These are phyloP conservation scores for Chymomyza procnemis DNA, from an alignment of 2,888 invertebrate genomes.

Conservation along the genomic window DNA sequence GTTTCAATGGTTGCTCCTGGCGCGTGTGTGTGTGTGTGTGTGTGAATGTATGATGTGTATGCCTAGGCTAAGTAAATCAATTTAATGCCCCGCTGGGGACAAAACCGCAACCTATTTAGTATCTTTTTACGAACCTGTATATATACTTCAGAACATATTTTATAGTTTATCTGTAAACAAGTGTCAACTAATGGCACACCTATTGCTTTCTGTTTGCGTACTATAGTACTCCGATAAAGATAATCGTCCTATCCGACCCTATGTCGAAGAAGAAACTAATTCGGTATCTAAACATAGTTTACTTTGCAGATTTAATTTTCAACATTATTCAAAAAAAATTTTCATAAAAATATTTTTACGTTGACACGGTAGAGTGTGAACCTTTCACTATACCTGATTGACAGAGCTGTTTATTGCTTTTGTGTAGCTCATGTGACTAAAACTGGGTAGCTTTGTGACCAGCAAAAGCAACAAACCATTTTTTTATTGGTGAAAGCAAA, in stretches of 20 bases:
- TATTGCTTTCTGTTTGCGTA: no score
- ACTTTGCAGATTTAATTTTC: no score
- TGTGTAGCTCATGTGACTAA: not conserved
- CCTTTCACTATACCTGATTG: no score
- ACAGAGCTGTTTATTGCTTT: not conserved
- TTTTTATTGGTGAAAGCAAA: conserved; percentile 43
- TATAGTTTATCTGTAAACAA: not conserved
- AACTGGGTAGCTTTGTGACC: not conserved
- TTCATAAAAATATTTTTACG: no score
- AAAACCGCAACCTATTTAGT: conserved; percentile 2
- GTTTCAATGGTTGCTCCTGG: not conserved
- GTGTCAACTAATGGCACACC: not conserved
- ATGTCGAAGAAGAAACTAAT: no score
- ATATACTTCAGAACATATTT: not conserved
- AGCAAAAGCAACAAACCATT: conserved; percentile 11
- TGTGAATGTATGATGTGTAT: conserved; percentile 36
- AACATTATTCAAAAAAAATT: no score
- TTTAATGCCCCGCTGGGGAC: conserved; percentile 58
- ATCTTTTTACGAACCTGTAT: not conserved
- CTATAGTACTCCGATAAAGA: not conserved
- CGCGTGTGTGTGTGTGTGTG: conserved; percentile 8
- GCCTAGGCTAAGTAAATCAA: conserved; percentile 63
- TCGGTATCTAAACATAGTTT: no score
- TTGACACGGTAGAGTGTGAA: no score
- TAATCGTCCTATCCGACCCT: no score